Percentiles rank a stretch among this genome's conserved stretches.
These are phyloP conservation scores for Zhuqinia jingwanae DNA, from an alignment of 2,888 invertebrate species.

Conservation along the genomic window DNA sequence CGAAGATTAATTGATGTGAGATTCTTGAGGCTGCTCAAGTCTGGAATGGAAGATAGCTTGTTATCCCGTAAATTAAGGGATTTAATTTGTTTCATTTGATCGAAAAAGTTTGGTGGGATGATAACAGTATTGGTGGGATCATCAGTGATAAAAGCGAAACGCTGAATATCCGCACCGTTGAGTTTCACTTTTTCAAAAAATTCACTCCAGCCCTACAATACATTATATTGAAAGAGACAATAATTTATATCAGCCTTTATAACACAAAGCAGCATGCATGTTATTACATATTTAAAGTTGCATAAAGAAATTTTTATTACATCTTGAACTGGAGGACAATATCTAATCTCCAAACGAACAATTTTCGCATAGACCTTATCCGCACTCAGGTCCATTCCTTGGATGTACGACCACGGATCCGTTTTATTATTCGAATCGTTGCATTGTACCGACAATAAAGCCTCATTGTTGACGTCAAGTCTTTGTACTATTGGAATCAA, in stretches of 20 bases:
- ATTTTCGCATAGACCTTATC: conserved; percentile 56
- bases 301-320: conserved; percentile 65
- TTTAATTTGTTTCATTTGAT: conserved; percentile 69
- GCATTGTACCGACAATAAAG: conserved; percentile 9
- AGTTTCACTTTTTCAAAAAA: conserved; percentile 73
- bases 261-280: too few relatives aligned
- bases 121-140: background rate
- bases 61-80: conserved; percentile 69
- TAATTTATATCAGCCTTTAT: too few relatives aligned
- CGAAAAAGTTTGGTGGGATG: conserved; percentile 76
- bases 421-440: background rate
- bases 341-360: conserved; percentile 52
- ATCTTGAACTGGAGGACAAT: conserved; percentile 69
- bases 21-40: conserved; percentile 65
- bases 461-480: conserved; percentile 37
- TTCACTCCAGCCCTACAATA: conserved; percentile 74
- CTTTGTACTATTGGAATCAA: conserved; percentile 41
- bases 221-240: conserved; percentile 7
- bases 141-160: conserved; percentile 51
- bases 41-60: conserved; percentile 69
- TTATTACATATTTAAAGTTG: too few relatives aligned
- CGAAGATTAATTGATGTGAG: conserved; percentile 66
- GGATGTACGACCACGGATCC: conserved; percentile 67
- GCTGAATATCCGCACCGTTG: conserved; percentile 46
- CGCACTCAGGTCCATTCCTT: conserved; percentile 68